phyloP scores from a whole-genome alignment of 2,888 invertebrate genomes.

The Pterobdella sp. region DNA sequence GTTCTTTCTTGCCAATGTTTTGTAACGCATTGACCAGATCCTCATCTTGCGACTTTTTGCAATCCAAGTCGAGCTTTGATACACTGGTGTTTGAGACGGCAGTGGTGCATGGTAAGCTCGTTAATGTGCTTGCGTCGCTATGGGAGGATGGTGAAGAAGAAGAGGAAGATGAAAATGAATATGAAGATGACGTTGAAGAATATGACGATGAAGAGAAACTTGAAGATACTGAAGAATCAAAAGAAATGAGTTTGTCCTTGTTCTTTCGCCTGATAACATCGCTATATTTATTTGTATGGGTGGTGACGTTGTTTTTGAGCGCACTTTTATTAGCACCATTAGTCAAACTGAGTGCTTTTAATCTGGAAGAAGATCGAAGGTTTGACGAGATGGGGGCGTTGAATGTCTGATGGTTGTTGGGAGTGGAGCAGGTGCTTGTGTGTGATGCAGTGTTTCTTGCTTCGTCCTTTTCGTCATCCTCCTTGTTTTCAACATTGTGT shows the following conservation, averaged over 20 bases:
- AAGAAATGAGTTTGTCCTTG: background rate
- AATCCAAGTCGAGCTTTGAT: no score
- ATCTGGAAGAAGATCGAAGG: conserved; percentile 20
- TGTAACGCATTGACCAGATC: no score
- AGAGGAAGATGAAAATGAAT: background rate
- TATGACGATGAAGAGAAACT: conserved; percentile 5
- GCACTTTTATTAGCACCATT: background rate
- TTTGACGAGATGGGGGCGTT: conserved; percentile 18
- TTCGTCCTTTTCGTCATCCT: background rate
- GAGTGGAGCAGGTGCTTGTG: background rate
- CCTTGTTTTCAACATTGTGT: background rate
- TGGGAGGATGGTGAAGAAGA: background rate
- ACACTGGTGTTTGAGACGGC: background rate
- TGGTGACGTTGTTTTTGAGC: background rate
- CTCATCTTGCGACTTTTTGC: no score
- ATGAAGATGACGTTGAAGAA: background rate
- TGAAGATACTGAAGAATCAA: background rate
- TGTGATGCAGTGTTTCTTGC: background rate
- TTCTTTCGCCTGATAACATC: conserved; percentile 13
- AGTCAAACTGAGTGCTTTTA: conserved; percentile 7
- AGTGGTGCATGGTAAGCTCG: background rate
- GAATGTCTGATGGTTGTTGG: background rate
- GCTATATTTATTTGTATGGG: background rate
- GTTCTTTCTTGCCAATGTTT: no score
- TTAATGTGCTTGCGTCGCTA: background rate